Evolutionary conservation across 2,888 invertebrate species (phyloP).

Genomic region (Drosophila leonis): DNA sequence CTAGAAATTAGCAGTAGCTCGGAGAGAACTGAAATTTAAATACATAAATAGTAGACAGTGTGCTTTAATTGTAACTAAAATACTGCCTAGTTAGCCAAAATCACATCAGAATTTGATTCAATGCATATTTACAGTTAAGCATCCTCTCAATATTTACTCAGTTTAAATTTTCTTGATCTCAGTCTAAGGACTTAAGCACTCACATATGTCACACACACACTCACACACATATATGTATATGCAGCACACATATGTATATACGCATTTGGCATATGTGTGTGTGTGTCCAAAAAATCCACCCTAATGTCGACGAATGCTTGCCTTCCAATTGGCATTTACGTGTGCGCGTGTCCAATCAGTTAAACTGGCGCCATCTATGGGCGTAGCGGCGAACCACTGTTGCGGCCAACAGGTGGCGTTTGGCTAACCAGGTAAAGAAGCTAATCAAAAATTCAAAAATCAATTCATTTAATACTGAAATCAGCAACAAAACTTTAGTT

Average conservation of each 20-base stretch:
- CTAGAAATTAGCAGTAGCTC: too few species aligned
- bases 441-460: constrained; percentile 1
- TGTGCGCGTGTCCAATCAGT: constrained; percentile 75
- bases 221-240: constrained; percentile 13
- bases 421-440: background rate
- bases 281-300: constrained; percentile 63
- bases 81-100: background rate
- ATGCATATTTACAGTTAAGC: background rate
- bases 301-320: constrained; percentile 47
- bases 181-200: background rate
- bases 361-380: constrained; percentile 64
- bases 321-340: constrained; percentile 77
- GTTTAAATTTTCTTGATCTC: background rate
- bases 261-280: constrained; percentile 29
- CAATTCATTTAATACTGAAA: background rate
- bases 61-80: too few species aligned
- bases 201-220: constrained; percentile 1
- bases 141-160: background rate
- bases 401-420: constrained; percentile 64
- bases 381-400: constrained; percentile 40
- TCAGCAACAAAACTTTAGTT: rapidly evolving
- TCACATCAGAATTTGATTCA: background rate
- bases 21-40: background rate
- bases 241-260: constrained; percentile 16
- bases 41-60: background rate